Percentiles rank a stretch among this genome's conserved stretches.
Evolutionary conservation across 2,797 vertebrate species (phyloP).

Genomic region (Iguana delicatissima): DNA sequence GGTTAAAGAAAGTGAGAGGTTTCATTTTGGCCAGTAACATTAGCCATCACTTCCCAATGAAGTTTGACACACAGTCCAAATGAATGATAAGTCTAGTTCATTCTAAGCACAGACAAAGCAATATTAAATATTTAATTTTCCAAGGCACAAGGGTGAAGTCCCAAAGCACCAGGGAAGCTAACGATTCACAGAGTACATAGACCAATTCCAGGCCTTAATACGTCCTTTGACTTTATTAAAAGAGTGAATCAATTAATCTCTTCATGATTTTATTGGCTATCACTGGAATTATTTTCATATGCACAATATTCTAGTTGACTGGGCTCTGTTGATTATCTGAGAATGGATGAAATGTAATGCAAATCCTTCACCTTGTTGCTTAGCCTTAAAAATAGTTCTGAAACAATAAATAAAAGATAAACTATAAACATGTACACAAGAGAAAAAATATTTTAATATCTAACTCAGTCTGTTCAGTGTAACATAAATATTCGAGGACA

Average conservation of each 20-base stretch:
- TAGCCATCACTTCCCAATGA: constrained; percentile 70
- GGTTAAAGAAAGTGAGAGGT: constrained; percentile 55
- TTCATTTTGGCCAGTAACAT: constrained; percentile 75
- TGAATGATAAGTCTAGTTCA: constrained; percentile 67
- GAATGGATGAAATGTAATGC: background rate
- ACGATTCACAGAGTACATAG: constrained; percentile 57
- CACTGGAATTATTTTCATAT: background rate
- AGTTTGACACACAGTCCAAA: constrained; percentile 71
- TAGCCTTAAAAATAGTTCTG: background rate
- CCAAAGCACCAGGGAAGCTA: constrained; percentile 64
- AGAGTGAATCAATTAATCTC: background rate
- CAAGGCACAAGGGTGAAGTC: constrained; percentile 65
- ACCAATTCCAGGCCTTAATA: constrained; percentile 34
- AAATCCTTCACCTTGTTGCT: background rate
- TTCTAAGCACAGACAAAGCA: constrained; percentile 72
- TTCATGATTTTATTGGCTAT: background rate
- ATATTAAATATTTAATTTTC: constrained; percentile 80
- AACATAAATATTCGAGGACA: background rate
- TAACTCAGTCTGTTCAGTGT: background rate
- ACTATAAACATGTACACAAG: background rate
- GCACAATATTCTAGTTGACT: background rate
- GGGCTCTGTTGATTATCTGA: background rate
- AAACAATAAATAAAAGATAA: background rate
- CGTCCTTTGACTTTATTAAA: constrained; percentile 37
- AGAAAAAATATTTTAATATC: background rate